Conservation (phyloP, 2,888 invertebrate genomes). For the Xestoiulus laeticollis region DNA sequence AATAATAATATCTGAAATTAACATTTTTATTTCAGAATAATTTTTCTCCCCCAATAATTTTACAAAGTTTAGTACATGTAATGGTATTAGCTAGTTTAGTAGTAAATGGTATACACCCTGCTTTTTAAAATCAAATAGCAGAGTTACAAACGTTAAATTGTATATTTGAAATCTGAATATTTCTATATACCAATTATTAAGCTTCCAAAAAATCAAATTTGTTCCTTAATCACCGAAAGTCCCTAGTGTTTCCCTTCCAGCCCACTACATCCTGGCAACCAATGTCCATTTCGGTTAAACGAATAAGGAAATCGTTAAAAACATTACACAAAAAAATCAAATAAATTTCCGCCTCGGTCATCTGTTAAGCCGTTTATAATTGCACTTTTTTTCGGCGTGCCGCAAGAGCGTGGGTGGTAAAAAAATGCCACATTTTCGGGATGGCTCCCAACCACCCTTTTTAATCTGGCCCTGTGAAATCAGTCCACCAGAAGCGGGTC, state of each 20-base stretch:
- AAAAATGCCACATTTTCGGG: neutral
- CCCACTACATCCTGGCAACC: neutral
- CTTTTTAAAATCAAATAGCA: too few relatives aligned
- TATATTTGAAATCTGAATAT: too few relatives aligned
- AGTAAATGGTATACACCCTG: too few relatives aligned
- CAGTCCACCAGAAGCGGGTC: slow-evolving; percentile 34
- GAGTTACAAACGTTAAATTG: too few relatives aligned
- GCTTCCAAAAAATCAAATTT: neutral
- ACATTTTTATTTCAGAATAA: too few relatives aligned
- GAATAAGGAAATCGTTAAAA: neutral
- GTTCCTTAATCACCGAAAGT: neutral
- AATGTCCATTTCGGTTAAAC: slow-evolving; percentile 27
- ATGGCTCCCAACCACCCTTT: neutral
- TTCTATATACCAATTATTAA: too few relatives aligned
- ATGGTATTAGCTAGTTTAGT: too few relatives aligned
- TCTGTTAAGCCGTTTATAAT: slow-evolving; percentile 3
- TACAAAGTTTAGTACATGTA: too few relatives aligned
- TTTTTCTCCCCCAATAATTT: too few relatives aligned
- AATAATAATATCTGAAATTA: too few relatives aligned
- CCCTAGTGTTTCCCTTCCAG: neutral
- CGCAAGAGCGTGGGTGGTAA: neutral
- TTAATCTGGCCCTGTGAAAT: neutral
- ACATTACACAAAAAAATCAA: neutral
- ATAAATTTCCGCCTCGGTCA: neutral
- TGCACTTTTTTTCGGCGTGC: neutral